phyloP scores from a whole-genome alignment of 2,888 invertebrate genomes.

The Dasysyrphus tricinctus region DNA sequence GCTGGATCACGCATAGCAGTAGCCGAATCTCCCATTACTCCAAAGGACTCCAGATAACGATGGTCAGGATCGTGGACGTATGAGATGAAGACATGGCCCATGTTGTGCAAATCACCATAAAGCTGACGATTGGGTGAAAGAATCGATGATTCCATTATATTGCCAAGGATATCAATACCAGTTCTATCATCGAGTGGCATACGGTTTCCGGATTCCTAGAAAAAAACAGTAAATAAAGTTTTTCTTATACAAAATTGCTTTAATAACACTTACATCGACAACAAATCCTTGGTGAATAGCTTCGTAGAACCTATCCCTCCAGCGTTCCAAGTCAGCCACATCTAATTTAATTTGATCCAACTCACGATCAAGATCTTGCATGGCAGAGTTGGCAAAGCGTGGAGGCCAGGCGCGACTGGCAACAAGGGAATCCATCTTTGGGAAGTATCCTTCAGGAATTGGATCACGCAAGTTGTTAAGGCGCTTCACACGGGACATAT shows the following conservation, averaged over 20 bases:
- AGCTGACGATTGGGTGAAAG: slow-evolving; percentile 87
- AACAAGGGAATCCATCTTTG: slow-evolving; percentile 85
- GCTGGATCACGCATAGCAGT: slow-evolving; percentile 94
- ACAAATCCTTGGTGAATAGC: slow-evolving; percentile 88
- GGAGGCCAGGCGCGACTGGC: slow-evolving; percentile 34
- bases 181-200: slow-evolving; percentile 82
- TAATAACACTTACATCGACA: slow-evolving; percentile 83
- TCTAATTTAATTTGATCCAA: slow-evolving; percentile 76
- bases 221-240: slow-evolving; percentile 84
- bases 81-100: slow-evolving; percentile 91
- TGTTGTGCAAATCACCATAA: slow-evolving; percentile 92
- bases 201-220: slow-evolving; percentile 78
- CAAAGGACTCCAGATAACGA: slow-evolving; percentile 87
- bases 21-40: slow-evolving; percentile 91
- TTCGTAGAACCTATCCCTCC: slow-evolving; percentile 88
- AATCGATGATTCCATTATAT: slow-evolving; percentile 89
- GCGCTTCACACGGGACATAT: slow-evolving; percentile 86
- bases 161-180: slow-evolving; percentile 91
- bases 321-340: slow-evolving; percentile 86
- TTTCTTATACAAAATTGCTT: slow-evolving; percentile 82
- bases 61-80: slow-evolving; percentile 90
- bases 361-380: slow-evolving; percentile 84
- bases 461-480: slow-evolving; percentile 88
- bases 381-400: neutral
- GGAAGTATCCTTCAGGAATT: slow-evolving; percentile 89